Conservation (phyloP, 2,888 invertebrate species). For the Stegana nigrithorax region DNA sequence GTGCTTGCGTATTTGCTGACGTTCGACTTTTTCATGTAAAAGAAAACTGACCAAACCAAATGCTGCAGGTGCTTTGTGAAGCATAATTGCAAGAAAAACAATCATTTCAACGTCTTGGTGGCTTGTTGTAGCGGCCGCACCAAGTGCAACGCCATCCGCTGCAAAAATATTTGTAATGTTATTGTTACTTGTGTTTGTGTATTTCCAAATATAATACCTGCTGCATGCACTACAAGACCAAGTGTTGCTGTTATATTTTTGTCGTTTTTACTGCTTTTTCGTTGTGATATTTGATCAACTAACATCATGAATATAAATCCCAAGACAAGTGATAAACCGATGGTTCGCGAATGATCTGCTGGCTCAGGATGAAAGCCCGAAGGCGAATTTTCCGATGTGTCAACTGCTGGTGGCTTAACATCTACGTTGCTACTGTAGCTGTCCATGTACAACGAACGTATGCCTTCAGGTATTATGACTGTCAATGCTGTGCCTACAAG, state of each 20-base stretch:
- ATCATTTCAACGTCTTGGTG: slow-evolving; percentile 97
- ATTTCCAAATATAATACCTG: slow-evolving; percentile 73
- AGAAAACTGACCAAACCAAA: slow-evolving; percentile 98
- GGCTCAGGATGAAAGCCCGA: neutral
- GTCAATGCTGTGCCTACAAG: slow-evolving; percentile 97
- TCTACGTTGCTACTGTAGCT: neutral
- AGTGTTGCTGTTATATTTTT: slow-evolving; percentile 93
- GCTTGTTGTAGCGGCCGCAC: slow-evolving; percentile 97
- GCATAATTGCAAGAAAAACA: slow-evolving; percentile 98
- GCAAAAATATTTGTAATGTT: no score
- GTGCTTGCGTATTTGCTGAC: slow-evolving; percentile 86
- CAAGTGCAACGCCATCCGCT: slow-evolving; percentile 97
- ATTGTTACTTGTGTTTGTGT: no score
- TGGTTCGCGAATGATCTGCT: slow-evolving; percentile 69
- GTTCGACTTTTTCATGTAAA: slow-evolving; percentile 93
- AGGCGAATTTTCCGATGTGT: neutral
- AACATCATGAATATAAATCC: slow-evolving; percentile 98
- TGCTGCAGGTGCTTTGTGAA: slow-evolving; percentile 99
- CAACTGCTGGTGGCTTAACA: neutral
- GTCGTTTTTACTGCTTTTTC: slow-evolving; percentile 72
- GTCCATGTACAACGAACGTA: slow-evolving; percentile 79
- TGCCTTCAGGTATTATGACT: slow-evolving; percentile 98
- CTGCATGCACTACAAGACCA: slow-evolving; percentile 97
- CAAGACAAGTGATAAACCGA: slow-evolving; percentile 92
- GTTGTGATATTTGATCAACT: slow-evolving; percentile 84